Conservation (phyloP, 2,797 vertebrate genomes). For the Diceros bicornis region DNA sequence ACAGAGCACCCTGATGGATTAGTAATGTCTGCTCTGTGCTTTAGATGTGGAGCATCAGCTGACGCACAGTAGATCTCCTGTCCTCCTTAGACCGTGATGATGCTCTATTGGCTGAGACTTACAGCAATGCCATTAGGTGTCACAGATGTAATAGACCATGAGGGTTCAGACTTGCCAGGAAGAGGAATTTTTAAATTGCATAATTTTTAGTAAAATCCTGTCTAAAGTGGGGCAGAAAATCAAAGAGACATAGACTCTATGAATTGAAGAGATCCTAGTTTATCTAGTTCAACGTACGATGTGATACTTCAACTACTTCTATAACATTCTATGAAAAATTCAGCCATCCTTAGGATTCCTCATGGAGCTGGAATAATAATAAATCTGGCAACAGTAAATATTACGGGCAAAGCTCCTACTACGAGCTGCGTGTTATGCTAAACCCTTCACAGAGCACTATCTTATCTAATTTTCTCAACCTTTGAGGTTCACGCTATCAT, state of each 20-base stretch:
- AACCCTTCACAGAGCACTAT: neutral
- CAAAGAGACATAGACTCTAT: neutral
- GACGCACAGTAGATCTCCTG: neutral
- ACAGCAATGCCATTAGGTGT: neutral
- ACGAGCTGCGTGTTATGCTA: neutral
- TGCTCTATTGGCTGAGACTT: neutral
- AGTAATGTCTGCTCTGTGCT: neutral
- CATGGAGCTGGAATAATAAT: neutral
- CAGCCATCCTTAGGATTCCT: neutral
- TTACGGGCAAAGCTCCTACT: neutral
- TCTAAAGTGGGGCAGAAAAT: neutral
- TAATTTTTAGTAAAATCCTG: neutral
- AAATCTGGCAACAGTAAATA: neutral
- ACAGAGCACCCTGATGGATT: neutral
- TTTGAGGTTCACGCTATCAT: neutral
- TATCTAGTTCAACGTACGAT: neutral
- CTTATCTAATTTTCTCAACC: neutral
- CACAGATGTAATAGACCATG: neutral
- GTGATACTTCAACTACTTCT: neutral
- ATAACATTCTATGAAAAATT: neutral
- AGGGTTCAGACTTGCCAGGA: constrained; percentile 9
- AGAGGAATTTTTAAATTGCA: neutral
- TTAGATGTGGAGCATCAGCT: no score
- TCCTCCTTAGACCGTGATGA: neutral
- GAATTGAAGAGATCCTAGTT: neutral